Percentiles rank a stretch among this genome's conserved stretches.
Evolutionary conservation across 2,888 invertebrate genomes (phyloP).

Genomic region (Tinea pellionella): DNA sequence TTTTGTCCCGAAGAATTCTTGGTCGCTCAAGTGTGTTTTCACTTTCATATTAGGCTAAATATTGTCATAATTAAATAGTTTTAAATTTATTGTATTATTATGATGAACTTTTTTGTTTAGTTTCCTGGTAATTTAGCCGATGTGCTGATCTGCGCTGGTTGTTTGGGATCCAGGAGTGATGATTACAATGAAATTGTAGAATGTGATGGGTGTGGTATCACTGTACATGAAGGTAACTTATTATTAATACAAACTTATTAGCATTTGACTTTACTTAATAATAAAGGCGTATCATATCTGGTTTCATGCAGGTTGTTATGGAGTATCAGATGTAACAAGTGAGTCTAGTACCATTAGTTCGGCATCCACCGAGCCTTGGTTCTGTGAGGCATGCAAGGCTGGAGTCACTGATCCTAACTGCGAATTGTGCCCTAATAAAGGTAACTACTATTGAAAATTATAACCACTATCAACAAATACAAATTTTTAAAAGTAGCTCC

Average conservation of each 20-base stretch:
- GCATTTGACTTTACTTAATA: no score
- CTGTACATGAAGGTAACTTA: slow-evolving; percentile 89
- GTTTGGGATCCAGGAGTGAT: slow-evolving; percentile 92
- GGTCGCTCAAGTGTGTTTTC: no score
- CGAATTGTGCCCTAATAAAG: slow-evolving; percentile 94
- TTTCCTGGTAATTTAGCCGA: slow-evolving; percentile 68
- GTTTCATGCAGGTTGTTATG: slow-evolving; percentile 81
- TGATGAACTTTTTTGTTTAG: slow-evolving; percentile 23
- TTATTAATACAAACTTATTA: no score
- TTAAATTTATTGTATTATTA: not conserved
- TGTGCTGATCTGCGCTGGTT: slow-evolving; percentile 90
- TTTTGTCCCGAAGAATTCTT: no score
- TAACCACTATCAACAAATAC: no score
- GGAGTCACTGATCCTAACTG: slow-evolving; percentile 90
- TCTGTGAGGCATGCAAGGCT: slow-evolving; percentile 97
- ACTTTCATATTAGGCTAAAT: no score
- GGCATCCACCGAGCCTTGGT: slow-evolving; percentile 98
- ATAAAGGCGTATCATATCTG: not conserved
- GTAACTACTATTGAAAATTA: no score
- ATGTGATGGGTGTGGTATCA: slow-evolving; percentile 96
- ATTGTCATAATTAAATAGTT: no score
- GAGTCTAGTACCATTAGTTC: slow-evolving; percentile 93
- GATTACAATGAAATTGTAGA: slow-evolving; percentile 96
- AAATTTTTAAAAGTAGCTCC: no score
- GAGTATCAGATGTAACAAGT: slow-evolving; percentile 91